Conservation (phyloP, 2,888 invertebrate genomes). For the Aromia moschata region DNA sequence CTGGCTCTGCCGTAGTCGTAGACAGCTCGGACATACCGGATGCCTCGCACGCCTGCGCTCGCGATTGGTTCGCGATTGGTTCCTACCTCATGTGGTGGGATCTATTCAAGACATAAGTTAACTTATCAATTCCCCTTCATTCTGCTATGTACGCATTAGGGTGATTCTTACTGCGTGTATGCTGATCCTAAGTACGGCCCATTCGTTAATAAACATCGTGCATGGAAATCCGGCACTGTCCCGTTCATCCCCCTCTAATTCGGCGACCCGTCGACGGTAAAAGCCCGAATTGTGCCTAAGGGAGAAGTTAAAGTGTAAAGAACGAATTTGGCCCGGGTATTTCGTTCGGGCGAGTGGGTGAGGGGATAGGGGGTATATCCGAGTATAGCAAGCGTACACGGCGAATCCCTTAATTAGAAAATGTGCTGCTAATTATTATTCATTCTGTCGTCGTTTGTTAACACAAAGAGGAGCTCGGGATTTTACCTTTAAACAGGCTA, state of each 20-base stretch:
- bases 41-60: too few species aligned
- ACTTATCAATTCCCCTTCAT: too few species aligned
- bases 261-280: slow-evolving; percentile 41
- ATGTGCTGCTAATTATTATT: slow-evolving; percentile 56
- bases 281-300: slow-evolving; percentile 59
- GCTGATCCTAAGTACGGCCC: too few species aligned
- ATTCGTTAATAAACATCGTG: too few species aligned
- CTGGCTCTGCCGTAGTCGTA: too few species aligned
- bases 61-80: too few species aligned
- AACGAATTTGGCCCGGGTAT: slow-evolving; percentile 48
- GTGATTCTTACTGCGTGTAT: too few species aligned
- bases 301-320: slow-evolving; percentile 57
- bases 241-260: slow-evolving; percentile 22
- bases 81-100: too few species aligned
- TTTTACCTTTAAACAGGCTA: slow-evolving; percentile 29
- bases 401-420: slow-evolving; percentile 53
- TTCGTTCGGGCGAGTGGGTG: slow-evolving; percentile 45
- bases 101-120: too few species aligned
- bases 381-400: slow-evolving; percentile 29
- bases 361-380: slow-evolving; percentile 22
- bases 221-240: too few species aligned
- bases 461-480: slow-evolving; percentile 38
- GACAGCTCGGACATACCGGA: too few species aligned
- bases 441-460: slow-evolving; percentile 52
- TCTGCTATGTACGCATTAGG: too few species aligned